These are phyloP conservation scores for Botrylloides violaceus DNA, from an alignment of 23 tunicate species.

Conservation along the genomic window DNA sequence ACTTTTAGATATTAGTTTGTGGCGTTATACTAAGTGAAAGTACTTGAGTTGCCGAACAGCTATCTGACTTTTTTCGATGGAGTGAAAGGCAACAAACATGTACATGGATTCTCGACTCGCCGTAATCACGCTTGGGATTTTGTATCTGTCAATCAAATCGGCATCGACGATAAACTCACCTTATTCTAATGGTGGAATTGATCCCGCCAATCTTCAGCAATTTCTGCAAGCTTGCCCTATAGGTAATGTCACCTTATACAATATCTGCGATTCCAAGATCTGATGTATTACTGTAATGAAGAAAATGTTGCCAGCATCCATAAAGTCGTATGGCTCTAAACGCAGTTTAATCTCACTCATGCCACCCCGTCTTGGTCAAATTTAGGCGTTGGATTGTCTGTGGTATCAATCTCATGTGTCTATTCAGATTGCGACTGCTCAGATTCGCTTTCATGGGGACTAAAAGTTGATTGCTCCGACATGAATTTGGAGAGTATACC, in stretches of 20 bases:
- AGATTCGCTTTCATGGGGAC: slow-evolving; percentile 1
- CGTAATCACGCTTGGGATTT: neutral
- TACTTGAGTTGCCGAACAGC: neutral
- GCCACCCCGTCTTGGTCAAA: no score
- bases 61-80: neutral
- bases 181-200: neutral
- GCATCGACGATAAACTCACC: neutral
- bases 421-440: slow-evolving; percentile 7
- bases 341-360: no score
- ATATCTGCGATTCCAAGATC: no score
- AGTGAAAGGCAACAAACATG: neutral
- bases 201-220: neutral
- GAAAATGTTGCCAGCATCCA: no score
- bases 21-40: neutral
- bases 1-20: neutral
- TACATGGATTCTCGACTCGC: neutral
- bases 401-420: neutral
- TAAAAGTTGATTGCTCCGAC: slow-evolving; percentile 9
- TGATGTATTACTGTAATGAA: no score
- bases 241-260: neutral
- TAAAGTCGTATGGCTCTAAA: no score
- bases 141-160: neutral
- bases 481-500: neutral
- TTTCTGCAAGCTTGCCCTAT: neutral
- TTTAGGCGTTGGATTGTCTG: no score